Conservation (phyloP, 2,113 vertebrate species). For the Pungitius pungitius region DNA sequence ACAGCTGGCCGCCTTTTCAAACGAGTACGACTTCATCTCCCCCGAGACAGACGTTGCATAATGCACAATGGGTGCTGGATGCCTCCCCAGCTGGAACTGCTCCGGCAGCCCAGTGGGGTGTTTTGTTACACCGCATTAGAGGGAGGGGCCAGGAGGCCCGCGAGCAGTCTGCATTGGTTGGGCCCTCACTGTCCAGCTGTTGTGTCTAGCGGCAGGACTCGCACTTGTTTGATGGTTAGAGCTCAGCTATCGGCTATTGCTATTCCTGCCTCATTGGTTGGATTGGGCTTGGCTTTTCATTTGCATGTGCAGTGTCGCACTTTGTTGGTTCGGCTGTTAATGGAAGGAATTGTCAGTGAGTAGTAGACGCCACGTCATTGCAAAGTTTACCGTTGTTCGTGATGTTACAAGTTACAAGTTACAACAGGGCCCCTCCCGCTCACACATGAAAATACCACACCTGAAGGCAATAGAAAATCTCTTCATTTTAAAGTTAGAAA, state of each 20-base stretch:
- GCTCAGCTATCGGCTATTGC: constrained; percentile 22
- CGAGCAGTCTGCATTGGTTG: constrained; percentile 43
- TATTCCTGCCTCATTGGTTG: constrained; percentile 4
- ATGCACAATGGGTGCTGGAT: constrained; percentile 63
- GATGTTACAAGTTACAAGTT: constrained; percentile 6
- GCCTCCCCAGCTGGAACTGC: constrained; percentile 41
- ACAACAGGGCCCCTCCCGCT: not conserved
- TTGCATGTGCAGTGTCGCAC: not conserved
- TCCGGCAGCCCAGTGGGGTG: constrained; percentile 30
- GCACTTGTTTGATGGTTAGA: constrained; percentile 22
- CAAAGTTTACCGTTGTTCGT: constrained; percentile 5
- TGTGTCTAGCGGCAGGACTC: constrained; percentile 28
- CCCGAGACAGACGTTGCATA: constrained; percentile 65
- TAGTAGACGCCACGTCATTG: not conserved
- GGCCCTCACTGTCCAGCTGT: constrained; percentile 69
- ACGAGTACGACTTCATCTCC: constrained; percentile 61
- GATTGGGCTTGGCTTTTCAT: not conserved
- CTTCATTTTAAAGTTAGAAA: not conserved
- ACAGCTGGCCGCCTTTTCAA: constrained; percentile 78
- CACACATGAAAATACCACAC: not conserved
- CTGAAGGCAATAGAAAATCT: not conserved
- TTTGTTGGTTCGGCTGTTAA: not conserved
- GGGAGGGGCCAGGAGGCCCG: constrained; percentile 56
- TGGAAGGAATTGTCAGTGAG: constrained; percentile 3
- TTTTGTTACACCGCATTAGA: constrained; percentile 70